A percentile compares a stretch with the other conserved stretches of the same genome.
phyloP scores from a whole-genome alignment of 2,797 vertebrate genomes.

The Trichosurus vulpecula region DNA sequence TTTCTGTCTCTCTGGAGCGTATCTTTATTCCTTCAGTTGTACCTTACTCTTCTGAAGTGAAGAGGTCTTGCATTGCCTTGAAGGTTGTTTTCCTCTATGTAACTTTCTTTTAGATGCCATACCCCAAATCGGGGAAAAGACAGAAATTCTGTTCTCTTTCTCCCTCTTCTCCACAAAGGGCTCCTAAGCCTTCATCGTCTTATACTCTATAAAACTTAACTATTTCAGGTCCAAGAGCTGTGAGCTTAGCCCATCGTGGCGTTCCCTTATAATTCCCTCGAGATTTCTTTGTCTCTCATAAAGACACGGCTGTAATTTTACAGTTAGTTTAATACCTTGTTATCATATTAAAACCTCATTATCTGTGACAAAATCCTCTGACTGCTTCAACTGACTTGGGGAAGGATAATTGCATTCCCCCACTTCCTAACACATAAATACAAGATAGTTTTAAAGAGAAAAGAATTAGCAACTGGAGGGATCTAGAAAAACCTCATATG shows the following conservation, averaged over 20 bases:
- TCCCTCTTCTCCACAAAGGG: background rate
- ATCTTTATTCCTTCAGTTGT: background rate
- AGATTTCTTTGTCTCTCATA: background rate
- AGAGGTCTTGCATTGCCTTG: background rate
- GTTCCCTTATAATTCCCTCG: background rate
- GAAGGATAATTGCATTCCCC: background rate
- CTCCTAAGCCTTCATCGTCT: background rate
- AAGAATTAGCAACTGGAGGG: background rate
- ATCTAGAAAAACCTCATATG: background rate
- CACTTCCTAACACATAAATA: background rate
- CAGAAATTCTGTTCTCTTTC: background rate
- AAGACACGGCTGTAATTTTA: background rate
- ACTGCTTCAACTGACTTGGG: background rate
- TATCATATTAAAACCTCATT: slow-evolving; percentile 2
- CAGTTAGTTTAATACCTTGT: slow-evolving; percentile 1
- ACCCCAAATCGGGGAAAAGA: background rate
- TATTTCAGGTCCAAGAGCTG: background rate
- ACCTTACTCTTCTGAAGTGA: background rate
- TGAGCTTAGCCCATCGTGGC: background rate
- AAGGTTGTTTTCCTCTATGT: background rate
- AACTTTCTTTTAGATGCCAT: background rate
- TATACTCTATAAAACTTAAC: background rate
- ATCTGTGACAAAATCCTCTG: background rate
- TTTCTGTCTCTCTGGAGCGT: background rate
- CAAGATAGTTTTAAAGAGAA: background rate